Conservation (phyloP, 1,140 invertebrate species). For the Drosophila oshimai region DNA sequence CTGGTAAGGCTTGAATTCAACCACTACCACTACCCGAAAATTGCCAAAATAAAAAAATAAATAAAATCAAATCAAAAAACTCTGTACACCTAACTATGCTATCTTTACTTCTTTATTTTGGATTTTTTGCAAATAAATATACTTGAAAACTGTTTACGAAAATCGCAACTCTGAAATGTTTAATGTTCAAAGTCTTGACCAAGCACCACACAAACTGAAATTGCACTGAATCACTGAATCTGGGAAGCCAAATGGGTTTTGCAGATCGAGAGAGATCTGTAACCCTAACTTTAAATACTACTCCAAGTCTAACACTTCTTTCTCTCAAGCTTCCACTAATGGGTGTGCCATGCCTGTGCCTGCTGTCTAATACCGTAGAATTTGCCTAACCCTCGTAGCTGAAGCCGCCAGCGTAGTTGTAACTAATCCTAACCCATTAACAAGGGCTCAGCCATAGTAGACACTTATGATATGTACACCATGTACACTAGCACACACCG, state of each 20-base stretch:
- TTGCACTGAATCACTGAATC: slow-evolving; percentile 15
- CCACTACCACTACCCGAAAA: slow-evolving; percentile 11
- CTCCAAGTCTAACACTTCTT: slow-evolving; percentile 10
- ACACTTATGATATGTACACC: not conserved
- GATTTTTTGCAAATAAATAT: slow-evolving; percentile 38
- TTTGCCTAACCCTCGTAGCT: slow-evolving; percentile 9
- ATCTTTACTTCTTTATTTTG: slow-evolving; percentile 16
- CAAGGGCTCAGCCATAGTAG: slow-evolving; percentile 2
- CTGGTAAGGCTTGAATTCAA: slow-evolving; percentile 35
- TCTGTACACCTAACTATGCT: slow-evolving; percentile 41
- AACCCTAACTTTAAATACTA: slow-evolving; percentile 5
- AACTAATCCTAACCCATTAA: slow-evolving; percentile 22
- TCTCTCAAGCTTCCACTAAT: slow-evolving; percentile 19
- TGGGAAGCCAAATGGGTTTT: slow-evolving; percentile 18
- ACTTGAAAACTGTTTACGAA: slow-evolving; percentile 6
- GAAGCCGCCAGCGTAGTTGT: slow-evolving; percentile 9
- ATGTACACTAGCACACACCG: slow-evolving; percentile 6
- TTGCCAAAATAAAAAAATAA: not conserved
- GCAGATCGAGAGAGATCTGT: not conserved
- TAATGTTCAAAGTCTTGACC: slow-evolving; percentile 22
- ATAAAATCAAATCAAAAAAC: slow-evolving; percentile 11
- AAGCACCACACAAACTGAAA: slow-evolving; percentile 23
- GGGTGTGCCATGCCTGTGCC: slow-evolving; percentile 12
- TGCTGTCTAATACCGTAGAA: slow-evolving; percentile 33
- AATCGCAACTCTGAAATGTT: slow-evolving; percentile 20